Conservation (phyloP, 2,797 vertebrate genomes). For the Melanotaenia boesemani region DNA sequence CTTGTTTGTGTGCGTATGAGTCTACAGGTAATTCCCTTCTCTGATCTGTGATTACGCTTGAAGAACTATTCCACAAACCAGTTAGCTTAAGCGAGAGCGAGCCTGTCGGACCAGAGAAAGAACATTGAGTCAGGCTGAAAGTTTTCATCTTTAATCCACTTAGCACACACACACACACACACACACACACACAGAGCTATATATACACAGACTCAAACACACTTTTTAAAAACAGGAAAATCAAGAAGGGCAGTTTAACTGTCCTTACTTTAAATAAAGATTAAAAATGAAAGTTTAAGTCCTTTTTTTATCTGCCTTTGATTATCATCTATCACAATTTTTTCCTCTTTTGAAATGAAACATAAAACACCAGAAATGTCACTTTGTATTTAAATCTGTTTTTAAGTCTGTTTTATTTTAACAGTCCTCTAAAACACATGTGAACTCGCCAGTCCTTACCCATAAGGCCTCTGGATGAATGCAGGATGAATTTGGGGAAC, state of each 20-base stretch:
- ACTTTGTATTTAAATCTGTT: not conserved
- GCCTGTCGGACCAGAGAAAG: constrained; percentile 99
- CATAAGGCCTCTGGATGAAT: constrained; percentile 99
- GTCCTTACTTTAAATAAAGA: constrained; percentile 37
- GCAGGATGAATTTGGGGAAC: constrained; percentile 99
- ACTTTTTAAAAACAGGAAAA: constrained; percentile 49
- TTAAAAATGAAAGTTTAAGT: constrained; percentile 18
- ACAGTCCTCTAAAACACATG: constrained; percentile 13
- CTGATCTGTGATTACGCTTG: constrained; percentile 92
- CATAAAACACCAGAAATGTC: constrained; percentile 12
- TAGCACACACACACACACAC: constrained; percentile 45
- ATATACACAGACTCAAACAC: constrained; percentile 37
- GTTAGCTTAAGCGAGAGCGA: constrained; percentile 99
- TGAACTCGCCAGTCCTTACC: constrained; percentile 86
- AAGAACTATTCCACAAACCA: constrained; percentile 99
- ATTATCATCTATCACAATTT: constrained; percentile 38
- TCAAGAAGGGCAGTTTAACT: constrained; percentile 53
- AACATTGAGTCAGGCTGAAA: constrained; percentile 95
- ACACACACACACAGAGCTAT: constrained; percentile 38
- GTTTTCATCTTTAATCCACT: constrained; percentile 80
- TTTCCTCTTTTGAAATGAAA: constrained; percentile 29
- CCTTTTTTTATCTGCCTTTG: constrained; percentile 37
- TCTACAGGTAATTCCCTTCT: constrained; percentile 94
- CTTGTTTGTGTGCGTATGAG: constrained; percentile 96
- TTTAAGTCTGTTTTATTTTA: not conserved